A percentile compares a stretch with the other conserved stretches of the same genome.
These are phyloP conservation scores for Polydrusus pterygomalis DNA, from an alignment of 2,888 invertebrate genomes.

Conservation along the genomic window DNA sequence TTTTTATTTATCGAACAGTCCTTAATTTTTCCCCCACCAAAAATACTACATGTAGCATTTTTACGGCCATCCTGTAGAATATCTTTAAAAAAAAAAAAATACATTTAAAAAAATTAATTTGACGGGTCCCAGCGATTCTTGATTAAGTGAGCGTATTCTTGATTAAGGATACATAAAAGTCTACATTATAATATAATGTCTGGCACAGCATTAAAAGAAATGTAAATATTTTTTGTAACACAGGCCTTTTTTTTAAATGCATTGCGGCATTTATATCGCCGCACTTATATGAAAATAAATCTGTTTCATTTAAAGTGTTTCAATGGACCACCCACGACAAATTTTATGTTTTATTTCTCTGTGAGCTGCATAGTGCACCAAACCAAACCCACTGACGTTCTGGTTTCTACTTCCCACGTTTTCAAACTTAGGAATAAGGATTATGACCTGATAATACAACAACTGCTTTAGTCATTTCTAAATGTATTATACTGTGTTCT, in stretches of 20 bases:
- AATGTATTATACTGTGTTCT: slow-evolving; percentile 3
- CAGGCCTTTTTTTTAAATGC: background rate
- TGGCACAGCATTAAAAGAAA: too few species aligned
- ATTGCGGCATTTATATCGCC: slow-evolving; percentile 1
- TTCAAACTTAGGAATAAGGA: slow-evolving; percentile 32
- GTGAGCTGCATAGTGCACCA: slow-evolving; percentile 37
- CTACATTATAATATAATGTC: too few species aligned
- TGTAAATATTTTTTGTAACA: slow-evolving; percentile 5
- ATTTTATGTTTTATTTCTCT: slow-evolving; percentile 43
- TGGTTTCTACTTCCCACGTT: slow-evolving; percentile 39
- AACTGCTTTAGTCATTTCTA: slow-evolving; percentile 14
- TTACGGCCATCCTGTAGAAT: too few species aligned
- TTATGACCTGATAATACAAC: slow-evolving; percentile 33
- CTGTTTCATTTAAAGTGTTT: slow-evolving; percentile 41
- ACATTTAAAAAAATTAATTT: too few species aligned
- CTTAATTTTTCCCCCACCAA: too few species aligned
- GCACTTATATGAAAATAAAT: slow-evolving; percentile 37
- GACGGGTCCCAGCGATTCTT: too few species aligned
- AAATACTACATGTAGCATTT: too few species aligned
- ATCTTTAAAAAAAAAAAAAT: too few species aligned
- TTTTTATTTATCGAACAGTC: too few species aligned
- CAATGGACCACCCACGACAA: slow-evolving; percentile 38
- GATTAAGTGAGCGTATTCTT: too few species aligned
- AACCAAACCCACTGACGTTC: slow-evolving; percentile 32
- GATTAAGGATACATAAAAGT: too few species aligned